phyloP scores from a whole-genome alignment of 2,888 invertebrate genomes.

The Stenoptilia bipunctidactyla region DNA sequence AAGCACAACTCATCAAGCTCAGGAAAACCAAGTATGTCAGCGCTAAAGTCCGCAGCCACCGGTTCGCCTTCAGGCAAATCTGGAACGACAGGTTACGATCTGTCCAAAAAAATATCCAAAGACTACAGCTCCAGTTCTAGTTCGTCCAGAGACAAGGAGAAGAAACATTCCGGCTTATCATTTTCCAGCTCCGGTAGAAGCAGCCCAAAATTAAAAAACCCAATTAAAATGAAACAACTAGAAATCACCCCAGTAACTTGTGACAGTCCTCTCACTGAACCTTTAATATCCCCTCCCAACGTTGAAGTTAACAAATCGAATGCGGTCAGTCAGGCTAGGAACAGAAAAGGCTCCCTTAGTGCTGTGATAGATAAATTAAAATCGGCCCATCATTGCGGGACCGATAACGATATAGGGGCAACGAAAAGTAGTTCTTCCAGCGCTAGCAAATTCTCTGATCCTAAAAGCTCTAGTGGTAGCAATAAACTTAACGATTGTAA shows the following conservation, averaged over 20 bases:
- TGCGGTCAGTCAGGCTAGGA: conserved; percentile 73
- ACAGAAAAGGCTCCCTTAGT: conserved; percentile 81
- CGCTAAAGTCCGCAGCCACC: conserved; percentile 83
- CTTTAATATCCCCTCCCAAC: conserved; percentile 61
- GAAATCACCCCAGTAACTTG: conserved; percentile 73
- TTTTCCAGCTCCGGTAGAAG: conserved; percentile 70
- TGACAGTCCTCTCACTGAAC: conserved; percentile 51
- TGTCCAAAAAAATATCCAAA: conserved; percentile 68
- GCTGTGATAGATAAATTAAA: conserved; percentile 91
- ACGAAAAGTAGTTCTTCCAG: conserved; percentile 56
- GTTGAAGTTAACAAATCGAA: conserved; percentile 73
- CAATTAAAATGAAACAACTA: conserved; percentile 77
- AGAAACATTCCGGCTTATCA: conserved; percentile 61
- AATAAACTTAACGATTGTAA: conserved; percentile 63
- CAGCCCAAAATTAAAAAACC: conserved; percentile 77
- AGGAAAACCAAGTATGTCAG: conserved; percentile 91
- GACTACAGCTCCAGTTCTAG: conserved; percentile 55
- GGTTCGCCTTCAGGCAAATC: conserved; percentile 77
- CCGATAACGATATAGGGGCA: conserved; percentile 60
- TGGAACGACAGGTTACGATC: conserved; percentile 63
- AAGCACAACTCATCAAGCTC: conserved; percentile 81
- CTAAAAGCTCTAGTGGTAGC: conserved; percentile 50
- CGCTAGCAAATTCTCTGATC: conserved; percentile 56
- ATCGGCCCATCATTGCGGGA: conserved; percentile 77
- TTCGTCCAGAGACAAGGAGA: conserved; percentile 66